Percentiles rank a stretch among this genome's conserved stretches.
Conservation (phyloP, 2,113 vertebrate species). For the Coturnix japonica region DNA sequence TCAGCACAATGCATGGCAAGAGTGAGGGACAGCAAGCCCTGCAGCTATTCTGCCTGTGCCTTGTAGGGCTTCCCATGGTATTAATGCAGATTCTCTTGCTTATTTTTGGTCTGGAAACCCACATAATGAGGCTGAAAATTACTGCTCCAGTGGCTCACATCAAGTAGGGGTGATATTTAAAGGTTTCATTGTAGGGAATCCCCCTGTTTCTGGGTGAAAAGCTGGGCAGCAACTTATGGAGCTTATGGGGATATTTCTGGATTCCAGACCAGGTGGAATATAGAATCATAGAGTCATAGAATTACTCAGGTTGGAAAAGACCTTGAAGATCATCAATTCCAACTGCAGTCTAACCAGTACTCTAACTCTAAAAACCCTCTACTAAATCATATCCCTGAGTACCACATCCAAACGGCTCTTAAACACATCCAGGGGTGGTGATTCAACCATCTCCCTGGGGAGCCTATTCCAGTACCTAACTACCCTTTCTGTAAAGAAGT, state of each 20-base stretch:
- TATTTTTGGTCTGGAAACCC: background rate
- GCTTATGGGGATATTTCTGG: background rate
- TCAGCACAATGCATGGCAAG: background rate
- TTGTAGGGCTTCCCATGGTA: background rate
- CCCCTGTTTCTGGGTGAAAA: background rate
- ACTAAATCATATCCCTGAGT: no score
- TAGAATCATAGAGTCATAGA: no score
- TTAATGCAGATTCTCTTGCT: background rate
- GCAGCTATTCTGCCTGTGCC: fast-evolving
- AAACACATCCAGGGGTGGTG: no score
- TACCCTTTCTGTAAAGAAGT: no score
- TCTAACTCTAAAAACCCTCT: no score
- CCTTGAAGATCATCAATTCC: no score
- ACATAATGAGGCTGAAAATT: background rate
- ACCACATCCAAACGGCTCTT: no score
- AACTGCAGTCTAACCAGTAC: no score
- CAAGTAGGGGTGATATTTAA: background rate
- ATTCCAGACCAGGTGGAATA: background rate
- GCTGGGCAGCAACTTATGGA: background rate
- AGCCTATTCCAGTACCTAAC: no score
- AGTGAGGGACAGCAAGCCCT: background rate
- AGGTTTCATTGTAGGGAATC: background rate
- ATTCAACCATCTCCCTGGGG: no score
- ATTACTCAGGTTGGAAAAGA: no score
- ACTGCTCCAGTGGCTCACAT: background rate